phyloP scores from a whole-genome alignment of 2,888 invertebrate genomes.

The Morpho achilles region DNA sequence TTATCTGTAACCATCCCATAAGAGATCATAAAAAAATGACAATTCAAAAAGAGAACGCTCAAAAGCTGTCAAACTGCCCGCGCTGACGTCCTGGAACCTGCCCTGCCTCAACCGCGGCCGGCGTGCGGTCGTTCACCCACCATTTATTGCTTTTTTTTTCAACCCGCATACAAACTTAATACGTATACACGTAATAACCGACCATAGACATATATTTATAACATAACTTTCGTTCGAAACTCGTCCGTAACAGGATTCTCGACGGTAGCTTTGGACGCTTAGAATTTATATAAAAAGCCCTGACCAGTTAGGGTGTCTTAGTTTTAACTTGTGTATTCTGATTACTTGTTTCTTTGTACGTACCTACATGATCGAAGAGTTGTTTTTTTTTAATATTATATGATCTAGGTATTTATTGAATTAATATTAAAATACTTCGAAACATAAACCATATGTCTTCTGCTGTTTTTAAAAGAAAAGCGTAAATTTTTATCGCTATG shows the following conservation, averaged over 20 bases:
- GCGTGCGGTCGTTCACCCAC: constrained; percentile 61
- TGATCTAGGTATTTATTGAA: not conserved
- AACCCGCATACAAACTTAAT: constrained; percentile 67
- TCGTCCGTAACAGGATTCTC: constrained; percentile 60
- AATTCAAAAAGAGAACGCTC: constrained; percentile 73
- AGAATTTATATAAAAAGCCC: constrained; percentile 30
- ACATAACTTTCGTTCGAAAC: constrained; percentile 60
- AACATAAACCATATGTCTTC: no score
- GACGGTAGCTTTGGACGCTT: constrained; percentile 49
- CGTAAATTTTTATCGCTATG: no score
- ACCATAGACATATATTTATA: constrained; percentile 38
- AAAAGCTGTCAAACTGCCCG: constrained; percentile 76
- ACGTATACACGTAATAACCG: constrained; percentile 37
- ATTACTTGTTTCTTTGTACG: constrained; percentile 9
- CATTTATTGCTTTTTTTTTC: constrained; percentile 70
- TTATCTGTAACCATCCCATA: constrained; percentile 11
- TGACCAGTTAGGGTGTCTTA: constrained; percentile 22
- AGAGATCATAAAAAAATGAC: constrained; percentile 43
- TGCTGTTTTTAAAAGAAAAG: no score
- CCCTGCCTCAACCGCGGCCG: constrained; percentile 63
- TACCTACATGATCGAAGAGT: constrained; percentile 21
- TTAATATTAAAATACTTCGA: no score
- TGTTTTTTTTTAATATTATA: constrained; percentile 4
- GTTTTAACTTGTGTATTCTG: constrained; percentile 18
- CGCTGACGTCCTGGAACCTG: constrained; percentile 49